phyloP scores from a whole-genome alignment of 2,113 vertebrate species.

The Menidia beryllina region DNA sequence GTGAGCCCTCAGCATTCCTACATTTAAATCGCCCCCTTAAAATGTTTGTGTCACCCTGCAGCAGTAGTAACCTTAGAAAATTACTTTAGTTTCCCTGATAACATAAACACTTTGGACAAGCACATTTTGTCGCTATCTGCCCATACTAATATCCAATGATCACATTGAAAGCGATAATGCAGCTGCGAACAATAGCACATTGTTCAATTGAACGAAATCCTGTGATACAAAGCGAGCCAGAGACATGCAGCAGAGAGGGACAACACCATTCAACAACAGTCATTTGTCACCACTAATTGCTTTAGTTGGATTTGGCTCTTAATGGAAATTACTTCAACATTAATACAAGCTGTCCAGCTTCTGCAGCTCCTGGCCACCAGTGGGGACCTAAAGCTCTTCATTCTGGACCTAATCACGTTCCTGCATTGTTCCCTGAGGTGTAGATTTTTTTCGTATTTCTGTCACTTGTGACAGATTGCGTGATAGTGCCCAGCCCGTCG shows the following conservation, averaged over 20 bases:
- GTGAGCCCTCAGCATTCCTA: constrained; percentile 56
- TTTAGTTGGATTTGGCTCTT: constrained; percentile 49
- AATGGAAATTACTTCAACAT: constrained; percentile 54
- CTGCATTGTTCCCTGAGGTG: constrained; percentile 32
- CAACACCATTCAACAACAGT: constrained; percentile 55
- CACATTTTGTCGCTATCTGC: constrained; percentile 57
- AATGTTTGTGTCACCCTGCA: constrained; percentile 64
- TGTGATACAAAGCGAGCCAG: constrained; percentile 45
- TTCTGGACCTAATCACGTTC: constrained; percentile 35
- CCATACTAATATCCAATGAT: constrained; percentile 60
- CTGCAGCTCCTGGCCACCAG: constrained; percentile 33
- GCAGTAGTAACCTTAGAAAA: constrained; percentile 55
- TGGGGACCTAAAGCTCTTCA: constrained; percentile 42
- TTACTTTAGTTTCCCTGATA: constrained; percentile 44
- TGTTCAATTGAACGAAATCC: constrained; percentile 72
- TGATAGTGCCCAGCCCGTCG: constrained; percentile 29
- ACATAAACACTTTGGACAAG: background rate
- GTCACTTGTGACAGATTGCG: constrained; percentile 58
- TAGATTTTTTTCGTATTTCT: constrained; percentile 34
- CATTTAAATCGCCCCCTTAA: constrained; percentile 59
- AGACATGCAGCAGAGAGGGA: constrained; percentile 45
- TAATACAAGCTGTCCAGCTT: constrained; percentile 65
- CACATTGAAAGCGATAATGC: constrained; percentile 52
- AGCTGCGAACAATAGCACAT: constrained; percentile 59
- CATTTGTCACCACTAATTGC: constrained; percentile 74